Evolutionary conservation across 2,113 vertebrate species (phyloP).

Genomic region (Ophthalmolycus amberensis): DNA sequence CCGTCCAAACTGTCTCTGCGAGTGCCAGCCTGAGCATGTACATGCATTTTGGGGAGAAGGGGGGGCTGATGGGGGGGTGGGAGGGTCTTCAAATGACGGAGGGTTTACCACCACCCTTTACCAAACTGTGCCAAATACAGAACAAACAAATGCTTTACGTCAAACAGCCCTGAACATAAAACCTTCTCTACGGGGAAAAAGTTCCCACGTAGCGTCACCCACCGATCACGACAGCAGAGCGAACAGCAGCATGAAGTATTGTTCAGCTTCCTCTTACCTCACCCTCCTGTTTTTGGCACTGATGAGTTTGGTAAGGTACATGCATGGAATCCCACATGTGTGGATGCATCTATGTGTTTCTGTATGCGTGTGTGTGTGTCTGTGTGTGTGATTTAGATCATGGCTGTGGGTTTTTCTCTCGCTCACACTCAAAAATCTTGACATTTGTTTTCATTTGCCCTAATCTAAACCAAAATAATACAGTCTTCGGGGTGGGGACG

Average conservation of each 20-base stretch:
- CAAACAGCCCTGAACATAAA: conserved; percentile 4
- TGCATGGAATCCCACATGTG: conserved; percentile 56
- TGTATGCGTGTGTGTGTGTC: neutral
- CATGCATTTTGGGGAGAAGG: conserved; percentile 40
- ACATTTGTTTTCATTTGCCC: conserved; percentile 57
- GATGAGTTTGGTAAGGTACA: conserved; percentile 61
- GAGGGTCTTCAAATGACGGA: conserved; percentile 9
- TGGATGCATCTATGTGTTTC: conserved; percentile 6
- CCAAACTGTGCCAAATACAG: conserved; percentile 73
- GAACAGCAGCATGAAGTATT: conserved; percentile 29
- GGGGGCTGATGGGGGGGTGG: neutral
- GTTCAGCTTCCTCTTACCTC: conserved; percentile 41
- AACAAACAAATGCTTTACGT: conserved; percentile 10
- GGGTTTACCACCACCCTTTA: conserved; percentile 57
- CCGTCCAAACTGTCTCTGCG: conserved; percentile 47
- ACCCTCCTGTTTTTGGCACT: conserved; percentile 64
- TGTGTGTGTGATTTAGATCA: conserved; percentile 39
- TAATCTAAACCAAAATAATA: conserved; percentile 81
- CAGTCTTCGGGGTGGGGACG: conserved; percentile 69
- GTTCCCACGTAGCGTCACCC: neutral
- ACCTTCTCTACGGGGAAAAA: neutral
- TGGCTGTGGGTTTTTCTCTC: conserved; percentile 62
- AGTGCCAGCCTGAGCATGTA: conserved; percentile 55
- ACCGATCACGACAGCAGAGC: neutral
- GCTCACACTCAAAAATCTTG: conserved; percentile 68